These are phyloP conservation scores for Amitus sp. DNA, from an alignment of 2,888 invertebrate genomes.

Conservation along the genomic window DNA sequence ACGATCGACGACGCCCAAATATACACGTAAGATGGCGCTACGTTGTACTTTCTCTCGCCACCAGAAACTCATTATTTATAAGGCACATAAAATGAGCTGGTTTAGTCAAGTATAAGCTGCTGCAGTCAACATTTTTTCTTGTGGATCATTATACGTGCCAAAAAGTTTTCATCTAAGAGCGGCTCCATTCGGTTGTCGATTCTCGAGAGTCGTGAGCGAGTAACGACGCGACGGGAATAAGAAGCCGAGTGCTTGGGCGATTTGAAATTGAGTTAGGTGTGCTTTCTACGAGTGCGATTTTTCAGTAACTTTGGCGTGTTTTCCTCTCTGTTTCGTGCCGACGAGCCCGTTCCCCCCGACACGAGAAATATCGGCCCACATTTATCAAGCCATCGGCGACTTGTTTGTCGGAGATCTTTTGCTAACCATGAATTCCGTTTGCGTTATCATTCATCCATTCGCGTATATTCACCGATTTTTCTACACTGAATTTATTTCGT, in stretches of 20 bases:
- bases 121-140: neutral
- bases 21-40: no score
- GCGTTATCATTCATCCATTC: neutral
- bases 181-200: constrained; percentile 27
- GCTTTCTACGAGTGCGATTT: constrained; percentile 26
- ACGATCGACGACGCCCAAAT: no score
- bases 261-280: constrained; percentile 33
- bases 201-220: constrained; percentile 30
- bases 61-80: neutral
- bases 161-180: constrained; percentile 15
- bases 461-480: neutral
- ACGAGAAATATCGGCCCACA: constrained; percentile 26
- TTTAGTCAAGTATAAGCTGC: no score
- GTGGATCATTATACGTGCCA: constrained; percentile 2
- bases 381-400: constrained; percentile 28
- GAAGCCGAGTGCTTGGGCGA: constrained; percentile 4
- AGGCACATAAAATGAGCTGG: no score
- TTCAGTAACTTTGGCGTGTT: constrained; percentile 23
- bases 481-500: neutral
- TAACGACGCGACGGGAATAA: constrained; percentile 27
- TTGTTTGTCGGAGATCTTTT: constrained; percentile 25
- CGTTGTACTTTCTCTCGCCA: no score
- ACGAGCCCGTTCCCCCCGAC: constrained; percentile 19
- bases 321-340: constrained; percentile 12
- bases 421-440: neutral